A percentile compares a stretch with the other conserved stretches of the same genome.
These are phyloP conservation scores for Bucorvus abyssinicus DNA, from an alignment of 2,797 vertebrate genomes.

Conservation along the genomic window DNA sequence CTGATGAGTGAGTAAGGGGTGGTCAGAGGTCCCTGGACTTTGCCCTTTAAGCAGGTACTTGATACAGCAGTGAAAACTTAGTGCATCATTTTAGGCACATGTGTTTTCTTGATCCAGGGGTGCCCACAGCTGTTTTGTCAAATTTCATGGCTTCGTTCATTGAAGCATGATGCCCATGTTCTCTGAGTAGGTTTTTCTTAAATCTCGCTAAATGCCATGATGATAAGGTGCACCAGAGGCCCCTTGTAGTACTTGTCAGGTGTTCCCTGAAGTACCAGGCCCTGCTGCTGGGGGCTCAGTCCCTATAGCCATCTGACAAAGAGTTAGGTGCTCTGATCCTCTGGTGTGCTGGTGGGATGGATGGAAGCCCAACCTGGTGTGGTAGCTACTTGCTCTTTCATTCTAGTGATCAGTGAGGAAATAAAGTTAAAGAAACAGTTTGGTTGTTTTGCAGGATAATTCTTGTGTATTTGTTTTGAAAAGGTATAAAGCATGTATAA, in stretches of 20 bases:
- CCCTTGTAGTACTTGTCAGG: not conserved
- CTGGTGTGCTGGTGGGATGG: not conserved
- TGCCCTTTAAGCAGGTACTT: not conserved
- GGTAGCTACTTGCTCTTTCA: not conserved
- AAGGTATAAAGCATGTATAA: not conserved
- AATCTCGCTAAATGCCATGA: not conserved
- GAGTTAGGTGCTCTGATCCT: not conserved
- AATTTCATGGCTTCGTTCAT: not conserved
- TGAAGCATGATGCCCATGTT: not conserved
- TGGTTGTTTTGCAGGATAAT: not conserved
- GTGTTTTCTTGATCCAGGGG: not conserved
- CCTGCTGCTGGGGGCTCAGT: fast-evolving
- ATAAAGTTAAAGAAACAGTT: not conserved
- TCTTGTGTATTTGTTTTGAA: not conserved
- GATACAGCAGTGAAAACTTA: not conserved
- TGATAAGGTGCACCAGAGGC: not conserved
- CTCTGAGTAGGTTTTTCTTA: not conserved
- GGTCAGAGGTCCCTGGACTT: not conserved
- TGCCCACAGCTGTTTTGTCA: not conserved
- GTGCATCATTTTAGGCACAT: not conserved
- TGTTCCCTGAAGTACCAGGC: not conserved
- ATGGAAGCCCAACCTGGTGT: not conserved
- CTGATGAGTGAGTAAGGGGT: not conserved
- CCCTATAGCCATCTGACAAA: fast-evolving
- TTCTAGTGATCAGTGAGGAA: not conserved